phyloP scores from a whole-genome alignment of 92 coral and sea anemone genomes.

The Blastomussa wellsi region DNA sequence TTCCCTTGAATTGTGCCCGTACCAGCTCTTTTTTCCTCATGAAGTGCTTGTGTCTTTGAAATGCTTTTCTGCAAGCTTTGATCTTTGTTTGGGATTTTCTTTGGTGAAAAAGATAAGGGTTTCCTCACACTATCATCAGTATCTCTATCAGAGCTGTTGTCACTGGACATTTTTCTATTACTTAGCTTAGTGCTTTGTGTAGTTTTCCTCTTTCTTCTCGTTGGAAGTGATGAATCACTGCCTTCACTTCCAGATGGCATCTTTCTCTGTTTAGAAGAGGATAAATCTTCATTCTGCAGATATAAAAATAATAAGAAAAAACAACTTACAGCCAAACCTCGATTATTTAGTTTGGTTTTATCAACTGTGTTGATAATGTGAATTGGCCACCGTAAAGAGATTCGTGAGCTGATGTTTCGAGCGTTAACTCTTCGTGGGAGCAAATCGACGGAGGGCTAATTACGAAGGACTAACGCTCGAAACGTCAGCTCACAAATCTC shows the following conservation, averaged over 20 bases:
- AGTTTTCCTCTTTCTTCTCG: not conserved
- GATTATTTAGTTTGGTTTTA: no score
- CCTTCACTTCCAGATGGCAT: conserved; percentile 1
- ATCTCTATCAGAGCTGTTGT: conserved; percentile 8
- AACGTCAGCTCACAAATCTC: no score
- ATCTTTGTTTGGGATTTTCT: not conserved
- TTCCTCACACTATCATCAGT: conserved; percentile 1
- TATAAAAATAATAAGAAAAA: not conserved
- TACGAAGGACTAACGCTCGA: no score
- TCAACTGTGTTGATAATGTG: no score
- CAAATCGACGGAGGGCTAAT: no score
- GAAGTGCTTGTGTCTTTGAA: not conserved
- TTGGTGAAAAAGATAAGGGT: conserved; percentile 31
- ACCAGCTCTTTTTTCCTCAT: not conserved
- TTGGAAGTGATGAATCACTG: conserved; percentile 1
- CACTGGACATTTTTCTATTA: not conserved
- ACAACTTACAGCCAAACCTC: not conserved
- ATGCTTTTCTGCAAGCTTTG: not conserved
- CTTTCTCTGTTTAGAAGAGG: conserved; percentile 3
- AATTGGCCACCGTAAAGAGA: no score
- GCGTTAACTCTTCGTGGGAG: no score
- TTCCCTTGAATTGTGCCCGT: not conserved
- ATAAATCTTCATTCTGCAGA: conserved; percentile 1
- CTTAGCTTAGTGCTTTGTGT: not conserved
- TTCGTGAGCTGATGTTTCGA: no score